Percentiles rank a stretch among this genome's conserved stretches.
phyloP scores from a whole-genome alignment of 2,113 vertebrate species.

The Oreochromis niloticus region DNA sequence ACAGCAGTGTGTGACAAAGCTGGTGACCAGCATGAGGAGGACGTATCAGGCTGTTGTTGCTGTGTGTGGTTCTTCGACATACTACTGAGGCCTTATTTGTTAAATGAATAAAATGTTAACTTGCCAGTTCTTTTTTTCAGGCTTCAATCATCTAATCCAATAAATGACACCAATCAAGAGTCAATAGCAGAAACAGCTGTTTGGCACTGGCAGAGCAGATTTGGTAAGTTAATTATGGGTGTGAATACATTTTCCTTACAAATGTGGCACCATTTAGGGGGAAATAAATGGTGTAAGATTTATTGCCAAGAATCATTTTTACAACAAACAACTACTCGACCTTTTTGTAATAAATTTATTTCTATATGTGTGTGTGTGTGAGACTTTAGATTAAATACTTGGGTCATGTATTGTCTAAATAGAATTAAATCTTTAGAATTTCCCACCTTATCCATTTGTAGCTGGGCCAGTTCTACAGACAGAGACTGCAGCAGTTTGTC shows the following conservation, averaged over 20 bases:
- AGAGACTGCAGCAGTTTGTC: constrained; percentile 79
- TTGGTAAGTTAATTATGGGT: not conserved
- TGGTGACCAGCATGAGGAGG: not conserved
- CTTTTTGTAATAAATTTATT: not conserved
- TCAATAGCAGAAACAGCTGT: not conserved
- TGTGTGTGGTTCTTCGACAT: not conserved
- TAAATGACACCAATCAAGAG: not conserved
- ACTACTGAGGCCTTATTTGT: not conserved
- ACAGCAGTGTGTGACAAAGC: not conserved
- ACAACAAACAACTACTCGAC: not conserved
- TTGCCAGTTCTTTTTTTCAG: not conserved
- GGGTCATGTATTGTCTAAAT: not conserved
- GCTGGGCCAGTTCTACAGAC: constrained; percentile 74
- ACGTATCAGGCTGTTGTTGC: not conserved
- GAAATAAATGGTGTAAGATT: not conserved
- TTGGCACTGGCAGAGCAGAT: not conserved
- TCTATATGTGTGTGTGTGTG: fast-evolving
- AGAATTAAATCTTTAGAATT: not conserved
- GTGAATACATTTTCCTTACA: fast-evolving
- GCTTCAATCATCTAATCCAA: not conserved
- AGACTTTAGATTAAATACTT: not conserved
- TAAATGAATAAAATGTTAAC: not conserved
- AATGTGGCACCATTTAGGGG: not conserved
- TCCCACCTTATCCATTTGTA: constrained; percentile 80
- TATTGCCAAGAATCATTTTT: not conserved